These are phyloP conservation scores for Chelonus insularis DNA, from an alignment of 1,140 invertebrate genomes.

Conservation along the genomic window DNA sequence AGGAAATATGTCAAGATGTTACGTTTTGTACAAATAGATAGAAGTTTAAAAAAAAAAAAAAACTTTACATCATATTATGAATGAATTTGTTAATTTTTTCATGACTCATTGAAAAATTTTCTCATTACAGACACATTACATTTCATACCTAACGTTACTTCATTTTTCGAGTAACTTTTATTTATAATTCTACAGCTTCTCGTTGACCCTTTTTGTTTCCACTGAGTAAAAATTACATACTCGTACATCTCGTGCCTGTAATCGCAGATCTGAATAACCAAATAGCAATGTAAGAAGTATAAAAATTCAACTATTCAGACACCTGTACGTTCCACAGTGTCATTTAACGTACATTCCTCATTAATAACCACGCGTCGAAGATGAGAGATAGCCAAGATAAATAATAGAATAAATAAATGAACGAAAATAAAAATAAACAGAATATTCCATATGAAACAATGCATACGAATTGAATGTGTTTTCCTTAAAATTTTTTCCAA, in stretches of 20 bases:
- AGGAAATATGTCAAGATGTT: too few relatives aligned
- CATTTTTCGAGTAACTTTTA: neutral
- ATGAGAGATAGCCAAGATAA: neutral
- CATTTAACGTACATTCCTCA: neutral
- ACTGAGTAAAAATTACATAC: constrained; percentile 33
- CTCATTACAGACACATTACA: too few relatives aligned
- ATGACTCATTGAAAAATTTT: too few relatives aligned
- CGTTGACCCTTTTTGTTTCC: constrained; percentile 4
- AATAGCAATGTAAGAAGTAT: constrained; percentile 19
- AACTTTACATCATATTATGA: too few relatives aligned
- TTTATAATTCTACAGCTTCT: neutral
- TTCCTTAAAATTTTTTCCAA: too few relatives aligned
- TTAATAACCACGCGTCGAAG: neutral
- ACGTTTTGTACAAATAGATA: too few relatives aligned
- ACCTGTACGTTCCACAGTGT: constrained; percentile 27
- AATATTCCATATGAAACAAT: too few relatives aligned
- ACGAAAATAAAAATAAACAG: neutral
- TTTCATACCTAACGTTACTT: too few relatives aligned
- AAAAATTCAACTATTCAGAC: constrained; percentile 33
- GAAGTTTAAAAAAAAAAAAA: too few relatives aligned
- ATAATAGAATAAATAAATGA: neutral
- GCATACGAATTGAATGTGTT: too few relatives aligned
- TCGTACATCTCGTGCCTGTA: constrained; percentile 29
- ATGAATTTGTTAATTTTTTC: too few relatives aligned
- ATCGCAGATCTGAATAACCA: constrained; percentile 34